Evolutionary conservation across 1,140 invertebrate genomes (phyloP).

Genomic region (Mylabris phalerata): DNA sequence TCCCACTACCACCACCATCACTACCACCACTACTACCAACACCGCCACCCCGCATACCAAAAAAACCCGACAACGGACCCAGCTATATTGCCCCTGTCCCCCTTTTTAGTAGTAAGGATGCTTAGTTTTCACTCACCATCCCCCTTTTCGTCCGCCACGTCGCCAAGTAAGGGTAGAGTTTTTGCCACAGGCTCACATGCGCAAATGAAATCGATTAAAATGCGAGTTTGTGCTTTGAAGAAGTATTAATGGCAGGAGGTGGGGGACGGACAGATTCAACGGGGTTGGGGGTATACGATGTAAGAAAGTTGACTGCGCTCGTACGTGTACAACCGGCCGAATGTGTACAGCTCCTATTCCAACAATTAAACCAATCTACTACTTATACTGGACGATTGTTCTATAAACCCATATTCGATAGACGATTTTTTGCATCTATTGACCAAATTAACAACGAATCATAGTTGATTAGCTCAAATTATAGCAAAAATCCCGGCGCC

Average conservation of each 20-base stretch:
- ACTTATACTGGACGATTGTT: no score
- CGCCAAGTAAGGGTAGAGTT: constrained; percentile 38
- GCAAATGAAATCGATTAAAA: constrained; percentile 45
- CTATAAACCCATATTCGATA: no score
- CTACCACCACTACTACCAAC: neutral
- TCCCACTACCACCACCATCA: constrained; percentile 7
- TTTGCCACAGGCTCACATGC: constrained; percentile 43
- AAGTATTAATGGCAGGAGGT: constrained; percentile 42
- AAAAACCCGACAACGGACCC: neutral
- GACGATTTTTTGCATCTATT: no score
- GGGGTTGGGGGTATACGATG: constrained; percentile 17
- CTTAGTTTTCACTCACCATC: constrained; percentile 10
- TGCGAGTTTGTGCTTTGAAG: constrained; percentile 43
- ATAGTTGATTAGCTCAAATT: no score
- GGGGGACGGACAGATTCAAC: constrained; percentile 6
- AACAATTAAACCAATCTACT: no score
- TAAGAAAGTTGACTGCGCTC: constrained; percentile 40
- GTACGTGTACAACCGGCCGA: constrained; percentile 39
- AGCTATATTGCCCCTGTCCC: neutral
- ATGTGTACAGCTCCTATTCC: constrained; percentile 18
- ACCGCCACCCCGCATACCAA: neutral
- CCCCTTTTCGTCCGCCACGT: constrained; percentile 14
- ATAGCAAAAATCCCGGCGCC: neutral
- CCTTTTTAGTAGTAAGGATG: neutral
- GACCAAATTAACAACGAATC: no score